Conservation (phyloP, 1,140 invertebrate species). For the Pseudoatta argentina region DNA sequence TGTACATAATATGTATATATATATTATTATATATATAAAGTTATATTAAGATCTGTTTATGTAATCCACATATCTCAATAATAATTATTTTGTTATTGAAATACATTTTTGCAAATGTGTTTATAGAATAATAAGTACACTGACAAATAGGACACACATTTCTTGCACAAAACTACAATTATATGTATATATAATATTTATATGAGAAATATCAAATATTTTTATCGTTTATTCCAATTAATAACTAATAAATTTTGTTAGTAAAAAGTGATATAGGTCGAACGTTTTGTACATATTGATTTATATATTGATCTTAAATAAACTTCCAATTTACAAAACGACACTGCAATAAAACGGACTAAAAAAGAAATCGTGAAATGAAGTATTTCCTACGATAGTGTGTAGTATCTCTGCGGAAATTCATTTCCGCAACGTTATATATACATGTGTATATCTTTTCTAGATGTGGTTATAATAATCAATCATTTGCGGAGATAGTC, state of each 20-base stretch:
- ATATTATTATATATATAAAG: not conserved
- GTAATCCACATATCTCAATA: constrained; percentile 15
- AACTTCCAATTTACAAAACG: not conserved
- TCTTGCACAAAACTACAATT: not conserved
- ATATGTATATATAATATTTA: not conserved
- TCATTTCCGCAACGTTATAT: not conserved
- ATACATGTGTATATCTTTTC: not conserved
- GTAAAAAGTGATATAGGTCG: not conserved
- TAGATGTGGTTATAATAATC: not conserved
- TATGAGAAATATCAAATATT: not conserved
- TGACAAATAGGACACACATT: not conserved
- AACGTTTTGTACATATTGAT: not conserved
- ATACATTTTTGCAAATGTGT: not conserved
- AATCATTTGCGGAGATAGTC: not conserved
- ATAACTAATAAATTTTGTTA: not conserved
- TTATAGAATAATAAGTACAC: not conserved
- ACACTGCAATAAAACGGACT: not conserved
- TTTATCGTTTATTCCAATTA: not conserved
- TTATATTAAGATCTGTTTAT: constrained; percentile 16
- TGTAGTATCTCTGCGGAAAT: constrained; percentile 18
- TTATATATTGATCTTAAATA: not conserved
- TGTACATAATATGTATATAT: not conserved
- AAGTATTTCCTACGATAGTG: not conserved
- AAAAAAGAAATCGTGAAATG: not conserved
- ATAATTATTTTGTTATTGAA: constrained; percentile 10